Conservation (phyloP, 2,797 vertebrate genomes). For the Micrastur ruficollis region DNA sequence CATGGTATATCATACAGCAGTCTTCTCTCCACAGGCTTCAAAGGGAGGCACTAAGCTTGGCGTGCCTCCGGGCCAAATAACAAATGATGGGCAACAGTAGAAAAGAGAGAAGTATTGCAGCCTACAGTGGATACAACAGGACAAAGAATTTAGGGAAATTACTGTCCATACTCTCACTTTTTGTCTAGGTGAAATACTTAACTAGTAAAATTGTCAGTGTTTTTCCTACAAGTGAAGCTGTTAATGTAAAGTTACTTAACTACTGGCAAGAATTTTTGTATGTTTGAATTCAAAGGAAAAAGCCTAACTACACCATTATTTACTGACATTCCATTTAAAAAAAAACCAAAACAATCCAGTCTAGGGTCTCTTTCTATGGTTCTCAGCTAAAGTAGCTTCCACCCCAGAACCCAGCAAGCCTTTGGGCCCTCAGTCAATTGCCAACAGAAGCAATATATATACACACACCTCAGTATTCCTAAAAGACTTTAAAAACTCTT, state of each 20-base stretch:
- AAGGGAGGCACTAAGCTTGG: neutral
- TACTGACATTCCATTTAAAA: neutral
- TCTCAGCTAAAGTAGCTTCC: neutral
- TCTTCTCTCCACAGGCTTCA: neutral
- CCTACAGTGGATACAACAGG: neutral
- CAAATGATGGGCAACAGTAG: neutral
- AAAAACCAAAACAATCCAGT: neutral
- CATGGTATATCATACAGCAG: neutral
- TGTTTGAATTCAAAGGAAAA: neutral
- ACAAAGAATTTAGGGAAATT: neutral
- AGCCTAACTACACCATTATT: neutral
- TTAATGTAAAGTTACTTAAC: neutral
- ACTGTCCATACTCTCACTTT: accelerated
- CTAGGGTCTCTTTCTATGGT: neutral
- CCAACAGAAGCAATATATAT: neutral
- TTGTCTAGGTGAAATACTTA: neutral
- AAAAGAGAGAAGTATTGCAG: neutral
- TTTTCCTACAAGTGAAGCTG: neutral
- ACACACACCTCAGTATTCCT: neutral
- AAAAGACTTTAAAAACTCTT: neutral
- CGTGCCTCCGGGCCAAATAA: neutral
- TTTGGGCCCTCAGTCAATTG: neutral
- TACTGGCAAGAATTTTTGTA: neutral
- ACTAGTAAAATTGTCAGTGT: neutral
- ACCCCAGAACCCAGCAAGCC: neutral